phyloP scores from a whole-genome alignment of 1,140 invertebrate genomes.

The Macrosteles quadrilineatus region DNA sequence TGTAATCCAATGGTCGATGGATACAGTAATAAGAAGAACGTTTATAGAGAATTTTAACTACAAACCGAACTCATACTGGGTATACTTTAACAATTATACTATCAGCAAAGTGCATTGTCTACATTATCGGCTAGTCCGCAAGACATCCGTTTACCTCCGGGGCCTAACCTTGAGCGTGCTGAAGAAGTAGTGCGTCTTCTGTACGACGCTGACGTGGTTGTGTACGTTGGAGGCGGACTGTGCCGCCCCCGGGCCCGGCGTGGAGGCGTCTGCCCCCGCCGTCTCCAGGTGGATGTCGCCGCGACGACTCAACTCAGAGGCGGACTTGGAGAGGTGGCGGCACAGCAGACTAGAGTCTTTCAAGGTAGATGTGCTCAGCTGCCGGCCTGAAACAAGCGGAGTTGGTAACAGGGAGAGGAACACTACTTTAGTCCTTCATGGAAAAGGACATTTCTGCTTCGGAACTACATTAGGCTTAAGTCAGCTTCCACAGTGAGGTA shows the following conservation, averaged over 20 bases:
- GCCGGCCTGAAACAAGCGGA: not conserved
- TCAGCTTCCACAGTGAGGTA: no score
- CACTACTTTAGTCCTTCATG: no score
- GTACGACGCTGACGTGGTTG: conserved; percentile 58
- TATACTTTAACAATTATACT: no score
- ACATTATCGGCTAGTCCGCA: no score
- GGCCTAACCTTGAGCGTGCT: conserved; percentile 60
- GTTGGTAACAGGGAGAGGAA: no score
- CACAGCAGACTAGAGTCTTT: conserved; percentile 35
- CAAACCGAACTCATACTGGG: no score
- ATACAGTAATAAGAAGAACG: no score
- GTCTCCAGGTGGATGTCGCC: conserved; percentile 40
- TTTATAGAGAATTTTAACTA: no score
- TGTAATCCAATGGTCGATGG: no score
- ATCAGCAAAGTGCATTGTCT: no score
- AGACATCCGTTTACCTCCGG: conserved; percentile 30
- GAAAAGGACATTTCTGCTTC: no score
- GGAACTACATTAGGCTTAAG: no score
- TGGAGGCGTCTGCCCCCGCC: conserved; percentile 47
- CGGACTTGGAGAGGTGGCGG: conserved; percentile 52
- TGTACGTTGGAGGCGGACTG: conserved; percentile 44
- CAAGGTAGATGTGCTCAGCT: not conserved
- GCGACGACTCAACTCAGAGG: conserved; percentile 49
- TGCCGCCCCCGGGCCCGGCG: conserved; percentile 46
- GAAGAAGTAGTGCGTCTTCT: conserved; percentile 71